Conservation (phyloP, 2,888 invertebrate species). For the Gastrophysa polygoni region DNA sequence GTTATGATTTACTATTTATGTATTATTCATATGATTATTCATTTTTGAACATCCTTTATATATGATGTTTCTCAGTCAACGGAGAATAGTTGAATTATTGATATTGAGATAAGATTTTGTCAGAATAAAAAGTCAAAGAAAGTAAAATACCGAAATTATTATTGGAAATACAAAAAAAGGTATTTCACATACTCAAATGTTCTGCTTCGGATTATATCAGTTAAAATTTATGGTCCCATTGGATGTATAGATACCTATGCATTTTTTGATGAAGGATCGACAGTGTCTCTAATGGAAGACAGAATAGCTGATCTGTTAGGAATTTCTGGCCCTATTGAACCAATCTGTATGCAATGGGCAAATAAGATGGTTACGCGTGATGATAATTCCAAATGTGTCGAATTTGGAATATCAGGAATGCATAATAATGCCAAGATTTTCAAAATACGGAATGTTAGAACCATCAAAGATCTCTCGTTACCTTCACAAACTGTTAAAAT, state of each 20-base stretch:
- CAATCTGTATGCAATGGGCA: constrained; percentile 19
- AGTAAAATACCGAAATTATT: too few species aligned
- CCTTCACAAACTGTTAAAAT: constrained; percentile 1
- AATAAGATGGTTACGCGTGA: not conserved
- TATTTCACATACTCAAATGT: not conserved
- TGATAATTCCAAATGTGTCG: not conserved
- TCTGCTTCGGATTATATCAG: not conserved
- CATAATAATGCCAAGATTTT: not conserved
- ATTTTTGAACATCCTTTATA: too few species aligned
- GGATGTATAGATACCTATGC: not conserved
- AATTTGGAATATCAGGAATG: not conserved
- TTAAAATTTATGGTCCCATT: not conserved
- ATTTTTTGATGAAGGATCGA: not conserved
- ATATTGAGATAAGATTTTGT: too few species aligned
- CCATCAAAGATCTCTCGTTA: not conserved
- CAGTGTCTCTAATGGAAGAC: not conserved
- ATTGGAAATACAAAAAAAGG: too few species aligned
- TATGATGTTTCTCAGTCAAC: too few species aligned
- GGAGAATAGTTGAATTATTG: too few species aligned
- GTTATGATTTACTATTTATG: too few species aligned
- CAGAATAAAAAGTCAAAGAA: too few species aligned
- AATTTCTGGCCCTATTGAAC: not conserved
- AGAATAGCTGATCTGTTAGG: not conserved
- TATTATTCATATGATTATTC: too few species aligned
- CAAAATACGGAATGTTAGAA: not conserved